phyloP scores from a whole-genome alignment of 2,888 invertebrate genomes.

The Ecliptopera silaceata region DNA sequence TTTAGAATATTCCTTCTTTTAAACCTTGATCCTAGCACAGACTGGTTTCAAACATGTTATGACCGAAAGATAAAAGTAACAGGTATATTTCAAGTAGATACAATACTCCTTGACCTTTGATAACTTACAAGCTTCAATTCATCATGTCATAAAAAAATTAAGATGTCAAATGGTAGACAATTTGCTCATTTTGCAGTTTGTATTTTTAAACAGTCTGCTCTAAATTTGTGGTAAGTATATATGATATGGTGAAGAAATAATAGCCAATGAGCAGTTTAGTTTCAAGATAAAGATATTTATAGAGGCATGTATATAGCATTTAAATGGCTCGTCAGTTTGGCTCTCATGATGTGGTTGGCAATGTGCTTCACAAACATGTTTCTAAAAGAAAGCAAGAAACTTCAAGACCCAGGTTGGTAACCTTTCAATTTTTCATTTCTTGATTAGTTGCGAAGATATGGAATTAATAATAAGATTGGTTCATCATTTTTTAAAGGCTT shows the following conservation, averaged over 20 bases:
- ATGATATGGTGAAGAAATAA: constrained; percentile 13
- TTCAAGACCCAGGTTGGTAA: constrained; percentile 39
- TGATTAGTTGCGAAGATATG: constrained; percentile 2
- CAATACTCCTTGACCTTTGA: not conserved
- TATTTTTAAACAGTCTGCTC: constrained; percentile 9
- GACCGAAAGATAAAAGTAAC: too few relatives aligned
- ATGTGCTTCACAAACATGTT: constrained; percentile 56
- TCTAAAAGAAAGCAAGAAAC: constrained; percentile 31
- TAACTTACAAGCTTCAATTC: not conserved
- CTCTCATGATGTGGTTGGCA: constrained; percentile 63
- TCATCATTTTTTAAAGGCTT: constrained; percentile 28
- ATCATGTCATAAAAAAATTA: constrained; percentile 3
- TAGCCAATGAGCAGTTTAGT: constrained; percentile 15
- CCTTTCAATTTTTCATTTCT: constrained; percentile 2
- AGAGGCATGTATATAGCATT: constrained; percentile 71
- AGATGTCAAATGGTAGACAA: constrained; percentile 15
- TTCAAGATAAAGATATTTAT: constrained; percentile 12
- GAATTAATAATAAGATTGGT: not conserved
- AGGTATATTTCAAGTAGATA: too few relatives aligned
- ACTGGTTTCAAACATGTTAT: too few relatives aligned
- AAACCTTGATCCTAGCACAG: too few relatives aligned
- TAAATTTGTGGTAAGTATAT: constrained; percentile 25
- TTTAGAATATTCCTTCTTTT: too few relatives aligned
- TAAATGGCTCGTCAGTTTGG: constrained; percentile 65
- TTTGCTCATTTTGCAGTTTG: constrained; percentile 12